These are phyloP conservation scores for Dissostichus mawsoni DNA, from an alignment of 2,113 vertebrate species.

Conservation along the genomic window DNA sequence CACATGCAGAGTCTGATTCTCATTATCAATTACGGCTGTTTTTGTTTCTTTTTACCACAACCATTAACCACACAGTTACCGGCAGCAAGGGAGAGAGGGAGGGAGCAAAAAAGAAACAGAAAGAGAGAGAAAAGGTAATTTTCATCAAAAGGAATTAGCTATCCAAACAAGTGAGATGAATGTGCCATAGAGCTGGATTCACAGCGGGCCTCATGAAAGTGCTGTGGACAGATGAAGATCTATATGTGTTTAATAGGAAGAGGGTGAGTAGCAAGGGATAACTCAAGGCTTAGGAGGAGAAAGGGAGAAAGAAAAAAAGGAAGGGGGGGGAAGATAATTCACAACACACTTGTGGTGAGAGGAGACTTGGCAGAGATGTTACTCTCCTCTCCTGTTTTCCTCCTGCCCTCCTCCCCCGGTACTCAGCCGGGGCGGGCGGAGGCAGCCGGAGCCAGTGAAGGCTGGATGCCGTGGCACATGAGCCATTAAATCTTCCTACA, in stretches of 20 bases:
- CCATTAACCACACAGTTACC: conserved; percentile 78
- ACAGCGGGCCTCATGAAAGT: conserved; percentile 57
- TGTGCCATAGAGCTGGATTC: conserved; percentile 49
- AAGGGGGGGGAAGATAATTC: conserved; percentile 68
- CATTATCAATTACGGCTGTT: conserved; percentile 87
- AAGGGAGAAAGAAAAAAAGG: conserved; percentile 37
- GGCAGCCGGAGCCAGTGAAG: conserved; percentile 64
- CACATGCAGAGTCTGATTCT: conserved; percentile 79
- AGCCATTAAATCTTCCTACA: conserved; percentile 81
- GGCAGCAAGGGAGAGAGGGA: conserved; percentile 51
- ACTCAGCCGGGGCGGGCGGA: conserved; percentile 41
- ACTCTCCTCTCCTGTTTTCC: conserved; percentile 43
- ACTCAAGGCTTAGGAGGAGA: conserved; percentile 55
- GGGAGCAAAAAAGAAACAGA: not conserved
- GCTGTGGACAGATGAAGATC: conserved; percentile 73
- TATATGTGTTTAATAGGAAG: conserved; percentile 74
- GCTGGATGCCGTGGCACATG: conserved; percentile 78
- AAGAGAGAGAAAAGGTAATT: conserved; percentile 63
- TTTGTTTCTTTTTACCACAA: conserved; percentile 83
- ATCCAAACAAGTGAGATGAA: conserved; percentile 75
- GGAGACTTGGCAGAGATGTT: conserved; percentile 69
- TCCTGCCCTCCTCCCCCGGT: conserved; percentile 50
- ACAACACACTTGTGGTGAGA: conserved; percentile 81
- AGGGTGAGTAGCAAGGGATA: conserved; percentile 69
- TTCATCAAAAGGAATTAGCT: conserved; percentile 81